phyloP scores from a whole-genome alignment of 1,140 invertebrate species.

The Hetaerina americana region DNA sequence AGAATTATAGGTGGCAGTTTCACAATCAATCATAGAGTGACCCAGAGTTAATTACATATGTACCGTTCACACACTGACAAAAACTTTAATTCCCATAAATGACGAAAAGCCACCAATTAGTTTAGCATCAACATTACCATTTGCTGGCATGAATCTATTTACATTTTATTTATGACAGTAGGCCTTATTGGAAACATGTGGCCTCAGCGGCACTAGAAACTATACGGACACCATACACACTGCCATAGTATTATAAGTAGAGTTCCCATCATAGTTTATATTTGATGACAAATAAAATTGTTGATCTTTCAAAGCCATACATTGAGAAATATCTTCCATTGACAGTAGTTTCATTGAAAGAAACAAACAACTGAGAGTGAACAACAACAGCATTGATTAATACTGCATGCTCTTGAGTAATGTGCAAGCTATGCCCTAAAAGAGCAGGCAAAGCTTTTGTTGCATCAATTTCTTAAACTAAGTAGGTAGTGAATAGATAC shows the following conservation, averaged over 20 bases:
- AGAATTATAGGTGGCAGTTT: neutral
- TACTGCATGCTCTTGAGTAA: neutral
- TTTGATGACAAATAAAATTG: neutral
- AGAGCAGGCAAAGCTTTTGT: neutral
- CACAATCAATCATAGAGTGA: neutral
- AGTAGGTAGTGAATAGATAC: neutral
- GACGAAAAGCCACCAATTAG: neutral
- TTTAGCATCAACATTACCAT: neutral
- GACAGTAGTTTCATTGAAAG: neutral
- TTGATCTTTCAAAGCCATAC: neutral
- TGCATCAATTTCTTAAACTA: neutral
- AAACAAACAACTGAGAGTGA: neutral
- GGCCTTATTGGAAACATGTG: neutral
- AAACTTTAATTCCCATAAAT: neutral
- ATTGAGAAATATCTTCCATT: neutral
- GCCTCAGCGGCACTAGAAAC: neutral
- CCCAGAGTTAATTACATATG: neutral
- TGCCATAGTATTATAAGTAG: neutral
- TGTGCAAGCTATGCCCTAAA: neutral
- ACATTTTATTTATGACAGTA: slow-evolving; percentile 1
- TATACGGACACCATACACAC: neutral
- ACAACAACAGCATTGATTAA: neutral
- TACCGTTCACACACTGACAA: neutral
- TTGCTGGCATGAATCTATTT: neutral
- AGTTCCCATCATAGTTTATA: neutral